Percentiles rank a stretch among this genome's conserved stretches.
Evolutionary conservation across 92 coral and sea anemone species (phyloP).

Genomic region (Virgularia gustaviana): DNA sequence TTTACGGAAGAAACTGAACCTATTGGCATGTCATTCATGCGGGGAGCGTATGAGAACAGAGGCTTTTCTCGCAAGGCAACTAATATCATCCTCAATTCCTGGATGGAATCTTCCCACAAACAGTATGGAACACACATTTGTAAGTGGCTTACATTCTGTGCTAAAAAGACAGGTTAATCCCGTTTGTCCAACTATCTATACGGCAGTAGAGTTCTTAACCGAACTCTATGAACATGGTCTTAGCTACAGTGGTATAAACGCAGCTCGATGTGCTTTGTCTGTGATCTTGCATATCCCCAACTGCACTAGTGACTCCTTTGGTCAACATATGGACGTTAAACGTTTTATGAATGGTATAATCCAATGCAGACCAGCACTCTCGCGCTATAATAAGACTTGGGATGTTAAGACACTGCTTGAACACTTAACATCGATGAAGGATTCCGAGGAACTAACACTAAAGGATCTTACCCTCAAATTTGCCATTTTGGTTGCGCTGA

Average conservation of each 20-base stretch:
- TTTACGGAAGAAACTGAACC: conserved; percentile 40
- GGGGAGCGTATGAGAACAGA: conserved; percentile 49
- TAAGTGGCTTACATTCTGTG: conserved; percentile 52
- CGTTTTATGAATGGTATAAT: conserved; percentile 50
- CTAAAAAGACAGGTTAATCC: conserved; percentile 52
- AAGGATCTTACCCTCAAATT: too few relatives aligned
- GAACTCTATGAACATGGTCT: conserved; percentile 33
- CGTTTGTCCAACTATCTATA: conserved; percentile 40
- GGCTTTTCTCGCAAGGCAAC: conserved; percentile 56
- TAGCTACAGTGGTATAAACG: conserved; percentile 46
- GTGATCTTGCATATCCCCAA: too few relatives aligned
- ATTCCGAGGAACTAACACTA: too few relatives aligned
- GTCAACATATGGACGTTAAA: conserved; percentile 38
- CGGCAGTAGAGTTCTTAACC: conserved; percentile 48
- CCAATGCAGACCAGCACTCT: conserved; percentile 31
- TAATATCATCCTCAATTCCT: conserved; percentile 38
- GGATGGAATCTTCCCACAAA: conserved; percentile 41
- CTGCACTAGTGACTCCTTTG: conserved; percentile 15
- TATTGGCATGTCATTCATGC: conserved; percentile 53
- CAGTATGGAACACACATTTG: conserved; percentile 52
- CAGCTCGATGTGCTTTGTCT: conserved; percentile 55
- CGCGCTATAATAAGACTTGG: conserved; percentile 40
- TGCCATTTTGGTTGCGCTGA: not conserved
- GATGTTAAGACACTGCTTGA: too few relatives aligned
- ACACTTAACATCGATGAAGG: too few relatives aligned